phyloP scores from a whole-genome alignment of 2,113 vertebrate genomes.

The Osmerus eperlanus region DNA sequence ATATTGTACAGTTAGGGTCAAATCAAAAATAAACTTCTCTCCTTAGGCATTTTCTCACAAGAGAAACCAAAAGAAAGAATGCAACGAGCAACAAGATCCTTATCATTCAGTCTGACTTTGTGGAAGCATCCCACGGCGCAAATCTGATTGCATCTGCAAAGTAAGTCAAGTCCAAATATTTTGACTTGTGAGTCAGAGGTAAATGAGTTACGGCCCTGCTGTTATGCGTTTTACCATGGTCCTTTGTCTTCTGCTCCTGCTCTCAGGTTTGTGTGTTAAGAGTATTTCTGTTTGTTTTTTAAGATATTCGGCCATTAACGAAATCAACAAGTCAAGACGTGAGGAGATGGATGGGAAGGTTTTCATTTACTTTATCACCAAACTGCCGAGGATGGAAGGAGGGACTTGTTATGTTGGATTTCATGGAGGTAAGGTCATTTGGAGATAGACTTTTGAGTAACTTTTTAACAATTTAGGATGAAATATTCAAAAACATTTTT shows the following conservation, averaged over 20 bases:
- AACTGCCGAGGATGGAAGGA: constrained; percentile 85
- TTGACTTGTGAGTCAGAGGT: no score
- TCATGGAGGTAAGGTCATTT: constrained; percentile 79
- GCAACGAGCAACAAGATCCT: constrained; percentile 73
- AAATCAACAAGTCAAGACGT: constrained; percentile 80
- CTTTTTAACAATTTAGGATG: background rate
- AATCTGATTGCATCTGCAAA: constrained; percentile 92
- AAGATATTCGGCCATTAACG: constrained; percentile 88
- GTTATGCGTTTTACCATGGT: no score
- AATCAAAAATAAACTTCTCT: background rate
- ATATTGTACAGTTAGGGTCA: background rate
- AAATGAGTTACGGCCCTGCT: no score
- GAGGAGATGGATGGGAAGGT: constrained; percentile 50
- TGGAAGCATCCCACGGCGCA: constrained; percentile 74
- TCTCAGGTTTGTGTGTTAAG: background rate
- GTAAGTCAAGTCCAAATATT: constrained; percentile 64
- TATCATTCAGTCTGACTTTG: constrained; percentile 89
- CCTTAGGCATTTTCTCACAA: constrained; percentile 74
- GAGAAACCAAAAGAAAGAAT: constrained; percentile 6
- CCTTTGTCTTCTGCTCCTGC: background rate
- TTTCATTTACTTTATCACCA: constrained; percentile 88
- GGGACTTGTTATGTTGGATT: constrained; percentile 85
- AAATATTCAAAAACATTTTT: constrained; percentile 6
- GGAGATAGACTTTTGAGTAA: background rate
- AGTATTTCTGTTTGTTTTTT: constrained; percentile 14